Percentiles rank a stretch among this genome's conserved stretches.
phyloP scores from a whole-genome alignment of 2,888 invertebrate species.

The Ptychoptera albimana region DNA sequence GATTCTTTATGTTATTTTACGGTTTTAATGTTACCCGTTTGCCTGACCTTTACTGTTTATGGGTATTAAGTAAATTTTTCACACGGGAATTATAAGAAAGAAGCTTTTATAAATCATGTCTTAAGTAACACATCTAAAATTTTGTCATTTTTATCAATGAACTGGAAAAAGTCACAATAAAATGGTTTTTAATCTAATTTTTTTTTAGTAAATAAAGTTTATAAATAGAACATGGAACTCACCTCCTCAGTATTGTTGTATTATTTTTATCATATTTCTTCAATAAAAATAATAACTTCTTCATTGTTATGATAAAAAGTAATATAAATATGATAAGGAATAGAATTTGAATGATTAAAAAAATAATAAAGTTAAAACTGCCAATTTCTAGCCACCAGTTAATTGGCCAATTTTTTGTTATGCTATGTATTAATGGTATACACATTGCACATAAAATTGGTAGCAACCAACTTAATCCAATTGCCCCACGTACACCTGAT shows the following conservation, averaged over 20 bases:
- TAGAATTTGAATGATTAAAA: constrained; percentile 48
- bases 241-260: constrained; percentile 39
- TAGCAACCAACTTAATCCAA: constrained; percentile 30
- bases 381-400: constrained; percentile 48
- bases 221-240: constrained; percentile 11
- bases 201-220: constrained; percentile 16
- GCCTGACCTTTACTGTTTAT: too few species aligned
- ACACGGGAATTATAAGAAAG: too few species aligned
- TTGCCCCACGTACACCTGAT: constrained; percentile 26
- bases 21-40: too few species aligned
- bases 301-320: constrained; percentile 48
- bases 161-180: neutral
- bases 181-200: neutral
- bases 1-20: too few species aligned
- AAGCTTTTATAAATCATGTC: too few species aligned
- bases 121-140: neutral
- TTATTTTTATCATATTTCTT: constrained; percentile 44
- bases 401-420: constrained; percentile 29
- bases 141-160: constrained; percentile 8
- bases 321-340: constrained; percentile 50
- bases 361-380: constrained; percentile 44
- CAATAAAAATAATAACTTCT: constrained; percentile 40
- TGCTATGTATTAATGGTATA: constrained; percentile 28
- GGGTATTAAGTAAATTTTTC: too few species aligned
- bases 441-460: constrained; percentile 28